Base-by-base conservation (phyloP, 2,113 vertebrate genomes). In the Lamprologus speciosus region DNA sequence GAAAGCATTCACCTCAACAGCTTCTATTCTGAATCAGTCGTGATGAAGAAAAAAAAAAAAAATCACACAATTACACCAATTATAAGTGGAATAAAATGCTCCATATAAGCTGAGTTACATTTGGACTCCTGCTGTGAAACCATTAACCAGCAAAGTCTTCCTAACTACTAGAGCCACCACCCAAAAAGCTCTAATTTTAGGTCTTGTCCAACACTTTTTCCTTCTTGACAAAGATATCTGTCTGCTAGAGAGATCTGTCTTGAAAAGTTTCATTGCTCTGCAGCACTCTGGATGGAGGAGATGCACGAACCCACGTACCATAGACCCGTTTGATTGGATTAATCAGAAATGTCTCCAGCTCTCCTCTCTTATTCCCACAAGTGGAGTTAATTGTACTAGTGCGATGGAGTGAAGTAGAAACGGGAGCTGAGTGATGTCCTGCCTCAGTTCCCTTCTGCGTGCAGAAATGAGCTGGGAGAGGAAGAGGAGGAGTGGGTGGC, bases 381-480 rank as follows among this genome's bases (percentile, higher is more conserved):
- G 92, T 91, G 89, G 79, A 92, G 89, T 95, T 96, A 96, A 96
- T 95, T 96, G 94, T 93, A 96, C 93, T 95, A 95, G 91, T 89
- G 91, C 88, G 85, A 80, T 88, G 35, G 85, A 95, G 95, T 95
- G 85, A 55, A 91, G 89, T 86, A 87, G 88, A 92, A 91, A 21
- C 87, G 85, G 86, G 90, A 92, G 92, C 81, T 75, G 84, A 89
- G 83, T 91, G 91, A 93, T 87, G 84, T 91, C 85, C 84, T 89
- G 89, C 83, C 92, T 92, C 78, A 85, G 86, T 85, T 94, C 82
- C 33, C 31, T 84, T 65, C 68, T 82, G 83, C 37, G 55, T 79
- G 68, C 50, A 68, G 70, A 88, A 90, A 94, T 88, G 70, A 92
- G 82, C 93, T 33, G 63, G 40, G 21, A 85, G 54, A 79, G 17